Base-by-base conservation (phyloP, 2,888 invertebrate species). In the Megalurothrips usitatus region DNA sequence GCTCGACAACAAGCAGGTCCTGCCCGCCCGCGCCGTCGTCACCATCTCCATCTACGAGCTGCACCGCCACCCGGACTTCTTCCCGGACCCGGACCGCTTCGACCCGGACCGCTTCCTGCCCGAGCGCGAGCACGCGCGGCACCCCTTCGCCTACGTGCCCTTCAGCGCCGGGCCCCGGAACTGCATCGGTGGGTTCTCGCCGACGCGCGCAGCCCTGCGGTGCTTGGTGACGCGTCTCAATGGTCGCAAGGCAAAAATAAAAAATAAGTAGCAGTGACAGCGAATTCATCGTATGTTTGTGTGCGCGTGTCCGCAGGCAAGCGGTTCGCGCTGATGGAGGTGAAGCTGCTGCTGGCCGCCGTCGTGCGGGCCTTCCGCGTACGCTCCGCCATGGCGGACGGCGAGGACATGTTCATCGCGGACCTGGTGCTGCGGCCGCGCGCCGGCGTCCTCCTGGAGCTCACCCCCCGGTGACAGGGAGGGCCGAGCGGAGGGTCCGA, bases 161-260 rank as follows among this genome's bases (percentile, higher is more conserved):
- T 93, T 93, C 83, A 92, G 92, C 85, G 92, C 92, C 0, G 92
- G 92, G 3, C 90, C 91, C 0, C 88, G 92, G 47, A 92, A 92
- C 86, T 93, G 92, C 84, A 92, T 92, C 83, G 92, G 92, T 91
- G 87, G 85, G 79, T 63, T 26, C n/a, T 52, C 52, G n/a, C 63
- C 1, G 68, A n/a, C 68, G 4, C n/a, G 23, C 68, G n/a, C 68
- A 4, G 68, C 68, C n/a, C 63, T n/a, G 63, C 52, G 14, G n/a
- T n/a, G n/a, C n/a, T n/a, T n/a, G n/a, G n/a, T n/a, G n/a, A n/a
- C n/a, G n/a, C n/a, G n/a, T n/a, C n/a, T n/a, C n/a, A n/a, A n/a
- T n/a, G n/a, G n/a, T n/a, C n/a, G n/a, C n/a, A n/a, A n/a, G n/a
- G n/a, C n/a, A n/a, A n/a, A n/a, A n/a, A n/a, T n/a, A n/a, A n/a